phyloP scores from a whole-genome alignment of 1,140 invertebrate species.

The Bicyclus anynana region DNA sequence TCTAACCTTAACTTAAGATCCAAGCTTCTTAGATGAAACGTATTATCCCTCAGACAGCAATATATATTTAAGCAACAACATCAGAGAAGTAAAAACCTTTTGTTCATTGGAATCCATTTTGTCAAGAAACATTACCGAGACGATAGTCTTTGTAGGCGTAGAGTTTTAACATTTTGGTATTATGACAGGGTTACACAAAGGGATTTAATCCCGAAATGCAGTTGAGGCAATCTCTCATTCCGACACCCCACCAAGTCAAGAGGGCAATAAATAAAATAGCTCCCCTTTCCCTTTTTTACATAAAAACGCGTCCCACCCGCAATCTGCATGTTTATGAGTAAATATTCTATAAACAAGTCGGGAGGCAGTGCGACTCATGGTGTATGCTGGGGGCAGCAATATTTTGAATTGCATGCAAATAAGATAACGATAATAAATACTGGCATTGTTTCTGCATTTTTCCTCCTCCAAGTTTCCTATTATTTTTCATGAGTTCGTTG shows the following conservation, averaged over 20 bases:
- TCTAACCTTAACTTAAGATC: no score
- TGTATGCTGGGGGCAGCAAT: constrained; percentile 58
- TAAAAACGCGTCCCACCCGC: constrained; percentile 72
- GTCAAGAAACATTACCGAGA: no score
- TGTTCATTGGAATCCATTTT: no score
- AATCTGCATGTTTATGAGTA: constrained; percentile 77
- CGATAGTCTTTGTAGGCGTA: no score
- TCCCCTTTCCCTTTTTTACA: constrained; percentile 67
- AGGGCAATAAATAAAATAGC: constrained; percentile 73
- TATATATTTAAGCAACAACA: no score
- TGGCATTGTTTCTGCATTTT: constrained; percentile 47
- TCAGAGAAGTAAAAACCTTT: no score
- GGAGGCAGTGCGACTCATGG: constrained; percentile 48
- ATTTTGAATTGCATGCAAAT: constrained; percentile 74
- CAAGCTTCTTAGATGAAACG: no score
- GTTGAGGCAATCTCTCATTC: constrained; percentile 49
- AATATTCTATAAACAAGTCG: constrained; percentile 75
- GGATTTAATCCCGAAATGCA: constrained; percentile 33
- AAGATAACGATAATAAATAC: constrained; percentile 72
- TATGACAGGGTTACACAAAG: neutral
- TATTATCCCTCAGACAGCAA: no score
- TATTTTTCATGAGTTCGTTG: constrained; percentile 48
- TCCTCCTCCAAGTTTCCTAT: constrained; percentile 42
- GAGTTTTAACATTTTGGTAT: neutral
- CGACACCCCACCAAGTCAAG: constrained; percentile 60